A percentile compares a stretch with the other conserved stretches of the same genome.
Evolutionary conservation across 1,140 invertebrate genomes (phyloP).

Genomic region (Hydropsyche tenuis): DNA sequence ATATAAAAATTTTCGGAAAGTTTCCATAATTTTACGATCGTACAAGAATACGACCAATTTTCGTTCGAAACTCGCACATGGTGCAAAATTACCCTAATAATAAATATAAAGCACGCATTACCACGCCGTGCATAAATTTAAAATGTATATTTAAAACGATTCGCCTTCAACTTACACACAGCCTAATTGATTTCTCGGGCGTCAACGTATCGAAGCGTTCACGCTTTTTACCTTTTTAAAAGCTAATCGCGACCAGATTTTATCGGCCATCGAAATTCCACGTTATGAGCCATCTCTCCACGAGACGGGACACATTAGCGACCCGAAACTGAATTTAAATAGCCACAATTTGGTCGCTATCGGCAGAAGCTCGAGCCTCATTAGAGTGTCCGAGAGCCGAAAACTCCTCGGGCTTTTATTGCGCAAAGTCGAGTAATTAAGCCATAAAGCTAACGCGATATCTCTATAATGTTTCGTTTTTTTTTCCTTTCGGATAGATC

Average conservation of each 20-base stretch:
- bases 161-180: too few species aligned
- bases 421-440: slow-evolving; percentile 47
- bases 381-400: slow-evolving; percentile 30
- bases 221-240: neutral
- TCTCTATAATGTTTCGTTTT: slow-evolving; percentile 37
- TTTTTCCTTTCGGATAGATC: slow-evolving; percentile 17
- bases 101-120: too few species aligned
- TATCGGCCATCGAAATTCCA: slow-evolving; percentile 43
- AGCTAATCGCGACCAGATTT: slow-evolving; percentile 42
- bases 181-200: neutral
- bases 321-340: slow-evolving; percentile 47
- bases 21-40: too few species aligned
- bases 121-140: too few species aligned
- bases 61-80: too few species aligned
- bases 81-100: too few species aligned
- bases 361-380: slow-evolving; percentile 41
- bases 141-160: too few species aligned
- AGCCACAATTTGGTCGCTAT: slow-evolving; percentile 37
- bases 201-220: slow-evolving; percentile 4
- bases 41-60: too few species aligned
- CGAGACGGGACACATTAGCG: slow-evolving; percentile 36
- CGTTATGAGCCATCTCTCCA: slow-evolving; percentile 9
- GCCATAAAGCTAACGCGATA: slow-evolving; percentile 44
- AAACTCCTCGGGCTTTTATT: slow-evolving; percentile 34
- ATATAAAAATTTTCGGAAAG: too few species aligned